phyloP scores from a whole-genome alignment of 2,113 vertebrate species.

The Malaclemys terrapin region DNA sequence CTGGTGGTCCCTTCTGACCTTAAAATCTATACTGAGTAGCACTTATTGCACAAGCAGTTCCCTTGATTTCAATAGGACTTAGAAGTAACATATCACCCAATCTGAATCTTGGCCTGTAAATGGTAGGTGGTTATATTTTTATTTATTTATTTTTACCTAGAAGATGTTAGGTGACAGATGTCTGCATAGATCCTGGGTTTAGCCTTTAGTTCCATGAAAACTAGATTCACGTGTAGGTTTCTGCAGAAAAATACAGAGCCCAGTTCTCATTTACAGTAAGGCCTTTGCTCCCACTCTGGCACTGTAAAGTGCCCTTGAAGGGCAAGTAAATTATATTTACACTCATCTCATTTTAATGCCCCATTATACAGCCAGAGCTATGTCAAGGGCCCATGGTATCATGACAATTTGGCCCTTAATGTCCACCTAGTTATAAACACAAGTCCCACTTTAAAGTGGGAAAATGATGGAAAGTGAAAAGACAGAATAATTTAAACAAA shows the following conservation, averaged over 20 bases:
- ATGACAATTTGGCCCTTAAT: constrained; percentile 45
- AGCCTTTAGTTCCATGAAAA: not conserved
- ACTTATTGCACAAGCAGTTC: not conserved
- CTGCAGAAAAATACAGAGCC: not conserved
- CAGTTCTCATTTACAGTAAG: not conserved
- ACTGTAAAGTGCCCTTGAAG: not conserved
- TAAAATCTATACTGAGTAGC: not conserved
- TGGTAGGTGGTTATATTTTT: not conserved
- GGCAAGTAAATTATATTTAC: constrained; percentile 16
- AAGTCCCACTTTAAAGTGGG: constrained; percentile 28
- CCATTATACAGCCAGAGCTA: rapidly evolving
- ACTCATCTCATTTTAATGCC: constrained; percentile 18
- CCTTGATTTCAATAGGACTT: not conserved
- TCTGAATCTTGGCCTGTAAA: not conserved
- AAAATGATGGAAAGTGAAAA: constrained; percentile 8
- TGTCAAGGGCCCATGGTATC: not conserved
- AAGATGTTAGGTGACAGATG: not conserved
- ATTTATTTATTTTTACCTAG: not conserved
- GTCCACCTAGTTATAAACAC: constrained; percentile 36
- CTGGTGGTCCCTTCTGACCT: not conserved
- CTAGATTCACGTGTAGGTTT: not conserved
- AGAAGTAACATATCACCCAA: not conserved
- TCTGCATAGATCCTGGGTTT: not conserved
- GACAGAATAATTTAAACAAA: constrained; percentile 39
- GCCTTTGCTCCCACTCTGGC: not conserved